Percentiles rank a stretch among this genome's conserved stretches.
phyloP scores from a whole-genome alignment of 2,113 vertebrate genomes.

The Kryptolebias marmoratus region DNA sequence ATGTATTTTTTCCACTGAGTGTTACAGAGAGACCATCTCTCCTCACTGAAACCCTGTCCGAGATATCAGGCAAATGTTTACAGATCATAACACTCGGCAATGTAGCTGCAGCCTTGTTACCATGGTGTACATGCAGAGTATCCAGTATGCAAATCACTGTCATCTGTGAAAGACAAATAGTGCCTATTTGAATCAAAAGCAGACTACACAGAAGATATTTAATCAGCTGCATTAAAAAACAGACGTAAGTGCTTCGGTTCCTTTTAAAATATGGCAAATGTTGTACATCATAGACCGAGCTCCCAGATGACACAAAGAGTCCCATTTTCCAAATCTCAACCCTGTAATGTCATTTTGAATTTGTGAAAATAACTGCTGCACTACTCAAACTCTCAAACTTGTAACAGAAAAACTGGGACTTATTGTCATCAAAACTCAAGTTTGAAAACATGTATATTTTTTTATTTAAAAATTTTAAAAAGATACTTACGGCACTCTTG shows the following conservation, averaged over 20 bases:
- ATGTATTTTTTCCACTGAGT: not conserved
- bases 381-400: conserved; percentile 22
- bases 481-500: conserved; percentile 63
- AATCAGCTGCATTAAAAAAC: rapidly evolving
- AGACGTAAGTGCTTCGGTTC: not conserved
- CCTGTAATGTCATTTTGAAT: not conserved
- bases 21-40: not conserved
- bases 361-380: not conserved
- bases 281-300: not conserved
- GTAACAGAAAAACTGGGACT: not conserved
- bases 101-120: conserved; percentile 40
- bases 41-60: conserved; percentile 6
- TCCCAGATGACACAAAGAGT: not conserved
- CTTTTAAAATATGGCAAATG: not conserved
- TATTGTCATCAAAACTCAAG: not conserved
- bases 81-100: conserved; percentile 34
- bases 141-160: conserved; percentile 52
- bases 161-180: conserved; percentile 42
- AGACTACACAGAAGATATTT: not conserved
- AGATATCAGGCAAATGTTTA: conserved; percentile 45
- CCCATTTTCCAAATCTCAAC: not conserved
- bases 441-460: not conserved
- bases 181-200: conserved; percentile 4
- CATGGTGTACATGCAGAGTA: conserved; percentile 30
- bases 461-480: not conserved